A percentile compares a stretch with the other conserved stretches of the same genome.
These are phyloP conservation scores for Gobio gobio DNA, from an alignment of 2,113 vertebrate species.

Conservation along the genomic window DNA sequence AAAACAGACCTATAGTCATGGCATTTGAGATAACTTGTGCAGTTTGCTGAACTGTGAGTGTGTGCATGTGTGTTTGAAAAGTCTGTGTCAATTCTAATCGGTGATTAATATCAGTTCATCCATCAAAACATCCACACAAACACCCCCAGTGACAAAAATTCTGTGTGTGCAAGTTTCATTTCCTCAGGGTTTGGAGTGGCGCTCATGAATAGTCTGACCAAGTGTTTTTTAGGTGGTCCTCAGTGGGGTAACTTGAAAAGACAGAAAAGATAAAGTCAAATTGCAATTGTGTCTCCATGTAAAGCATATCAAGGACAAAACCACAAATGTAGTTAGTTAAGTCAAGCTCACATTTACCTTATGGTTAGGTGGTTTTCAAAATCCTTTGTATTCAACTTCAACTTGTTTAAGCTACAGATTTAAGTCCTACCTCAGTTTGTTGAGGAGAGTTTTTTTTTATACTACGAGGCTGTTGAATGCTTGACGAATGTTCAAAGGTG, in stretches of 20 bases:
- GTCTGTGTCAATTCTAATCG: background rate
- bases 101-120: background rate
- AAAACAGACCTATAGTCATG: slow-evolving; percentile 12
- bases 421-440: background rate
- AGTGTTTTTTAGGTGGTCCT: background rate
- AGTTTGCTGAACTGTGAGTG: background rate
- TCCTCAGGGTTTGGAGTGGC: background rate
- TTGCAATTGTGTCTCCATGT: background rate
- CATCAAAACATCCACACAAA: background rate
- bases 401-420: too few species aligned
- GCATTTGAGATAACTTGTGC: background rate
- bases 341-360: background rate
- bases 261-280: background rate
- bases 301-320: background rate
- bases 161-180: background rate
- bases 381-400: too few species aligned
- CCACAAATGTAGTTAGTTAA: background rate
- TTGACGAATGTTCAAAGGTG: too few species aligned
- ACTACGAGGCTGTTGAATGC: too few species aligned
- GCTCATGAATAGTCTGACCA: background rate
- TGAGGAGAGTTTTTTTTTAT: background rate
- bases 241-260: background rate
- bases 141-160: background rate
- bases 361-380: too few species aligned
- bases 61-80: background rate